Conservation (phyloP, 2,797 vertebrate genomes). For the Acrossocheilus fasciatus region DNA sequence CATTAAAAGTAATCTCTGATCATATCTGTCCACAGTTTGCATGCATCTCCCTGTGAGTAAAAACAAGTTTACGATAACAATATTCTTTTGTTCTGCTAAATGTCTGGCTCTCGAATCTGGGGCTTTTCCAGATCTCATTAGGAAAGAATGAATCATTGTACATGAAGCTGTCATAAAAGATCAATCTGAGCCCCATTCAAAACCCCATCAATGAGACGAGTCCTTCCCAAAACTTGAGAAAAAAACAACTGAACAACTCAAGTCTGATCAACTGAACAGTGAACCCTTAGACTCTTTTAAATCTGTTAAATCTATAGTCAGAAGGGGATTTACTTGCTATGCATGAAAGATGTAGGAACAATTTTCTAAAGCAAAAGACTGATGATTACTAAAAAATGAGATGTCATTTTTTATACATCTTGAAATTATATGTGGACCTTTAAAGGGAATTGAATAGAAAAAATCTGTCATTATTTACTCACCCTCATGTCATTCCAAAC, state of each 20-base stretch:
- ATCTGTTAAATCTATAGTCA: not conserved
- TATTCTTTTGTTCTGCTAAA: conserved; percentile 43
- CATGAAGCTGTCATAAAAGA: conserved; percentile 6
- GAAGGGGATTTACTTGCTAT: not conserved
- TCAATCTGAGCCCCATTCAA: not conserved
- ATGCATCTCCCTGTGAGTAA: not conserved
- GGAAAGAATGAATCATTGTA: conserved; percentile 38
- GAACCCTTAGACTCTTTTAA: not conserved
- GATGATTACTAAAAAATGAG: not conserved
- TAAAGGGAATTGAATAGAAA: not conserved
- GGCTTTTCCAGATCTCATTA: conserved; percentile 61
- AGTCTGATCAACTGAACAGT: not conserved
- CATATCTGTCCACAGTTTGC: not conserved
- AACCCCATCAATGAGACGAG: not conserved
- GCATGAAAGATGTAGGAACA: too few relatives aligned
- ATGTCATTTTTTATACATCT: not conserved
- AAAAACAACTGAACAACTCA: not conserved
- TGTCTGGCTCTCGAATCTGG: conserved; percentile 22
- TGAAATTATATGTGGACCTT: not conserved
- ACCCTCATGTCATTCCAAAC: not conserved
- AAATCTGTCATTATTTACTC: not conserved
- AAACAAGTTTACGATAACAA: conserved; percentile 15
- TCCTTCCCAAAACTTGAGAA: not conserved
- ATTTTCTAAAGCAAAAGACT: not conserved
- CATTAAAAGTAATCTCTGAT: not conserved